Evolutionary conservation across 2,888 invertebrate species (phyloP).

Genomic region (Idaea biselata): DNA sequence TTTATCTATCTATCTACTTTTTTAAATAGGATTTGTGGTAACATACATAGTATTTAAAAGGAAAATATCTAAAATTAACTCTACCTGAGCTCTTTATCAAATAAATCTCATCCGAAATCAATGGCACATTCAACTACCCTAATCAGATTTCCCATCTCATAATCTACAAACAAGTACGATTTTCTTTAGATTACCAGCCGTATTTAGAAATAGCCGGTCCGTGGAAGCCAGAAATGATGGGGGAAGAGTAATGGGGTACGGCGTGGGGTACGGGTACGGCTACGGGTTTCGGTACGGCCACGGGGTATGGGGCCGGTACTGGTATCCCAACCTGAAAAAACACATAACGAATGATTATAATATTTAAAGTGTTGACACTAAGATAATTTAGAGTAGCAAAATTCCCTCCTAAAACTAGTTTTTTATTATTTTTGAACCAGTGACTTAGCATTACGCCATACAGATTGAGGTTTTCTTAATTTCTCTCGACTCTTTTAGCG

Average conservation of each 20-base stretch:
- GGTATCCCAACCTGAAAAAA: slow-evolving; percentile 63
- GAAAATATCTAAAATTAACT: not conserved
- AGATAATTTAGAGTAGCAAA: too few relatives aligned
- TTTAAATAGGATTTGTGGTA: not conserved
- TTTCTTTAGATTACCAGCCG: slow-evolving; percentile 8
- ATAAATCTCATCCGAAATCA: not conserved
- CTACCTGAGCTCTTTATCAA: not conserved
- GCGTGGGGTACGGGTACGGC: slow-evolving; percentile 66
- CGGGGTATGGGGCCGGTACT: slow-evolving; percentile 72
- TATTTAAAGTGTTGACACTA: too few relatives aligned
- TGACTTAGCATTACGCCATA: too few relatives aligned
- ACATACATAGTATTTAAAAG: not conserved
- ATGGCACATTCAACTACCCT: not conserved
- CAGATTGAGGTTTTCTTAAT: too few relatives aligned
- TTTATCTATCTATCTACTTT: not conserved
- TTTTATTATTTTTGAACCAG: too few relatives aligned
- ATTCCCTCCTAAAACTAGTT: too few relatives aligned
- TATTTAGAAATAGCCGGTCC: slow-evolving; percentile 30
- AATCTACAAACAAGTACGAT: slow-evolving; percentile 7
- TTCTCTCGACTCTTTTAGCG: too few relatives aligned
- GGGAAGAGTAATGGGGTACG: slow-evolving; percentile 36
- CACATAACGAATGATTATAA: too few relatives aligned
- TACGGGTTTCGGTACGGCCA: slow-evolving; percentile 65
- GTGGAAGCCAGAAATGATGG: slow-evolving; percentile 32
- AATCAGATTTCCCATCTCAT: not conserved